phyloP scores from a whole-genome alignment of 2,797 vertebrate genomes.

The Arvicola amphibius region DNA sequence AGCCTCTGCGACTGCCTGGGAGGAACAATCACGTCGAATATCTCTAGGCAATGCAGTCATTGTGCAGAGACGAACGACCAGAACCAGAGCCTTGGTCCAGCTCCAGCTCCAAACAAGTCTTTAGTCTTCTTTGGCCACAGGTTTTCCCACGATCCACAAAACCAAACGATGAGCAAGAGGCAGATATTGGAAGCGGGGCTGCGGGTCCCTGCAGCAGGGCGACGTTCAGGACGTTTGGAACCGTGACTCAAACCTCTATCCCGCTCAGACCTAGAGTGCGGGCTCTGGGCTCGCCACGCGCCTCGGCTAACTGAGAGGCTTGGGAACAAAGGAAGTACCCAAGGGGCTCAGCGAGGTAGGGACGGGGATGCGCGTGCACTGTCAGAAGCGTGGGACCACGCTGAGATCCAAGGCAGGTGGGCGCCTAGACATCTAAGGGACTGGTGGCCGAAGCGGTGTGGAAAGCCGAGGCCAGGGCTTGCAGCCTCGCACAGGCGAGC shows the following conservation, averaged over 20 bases:
- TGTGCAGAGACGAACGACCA: neutral
- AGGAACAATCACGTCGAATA: neutral
- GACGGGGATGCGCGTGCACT: neutral
- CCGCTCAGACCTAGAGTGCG: too few species aligned
- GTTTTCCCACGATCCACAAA: neutral
- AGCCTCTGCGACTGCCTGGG: neutral
- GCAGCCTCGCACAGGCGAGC: neutral
- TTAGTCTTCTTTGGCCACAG: neutral
- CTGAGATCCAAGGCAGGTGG: neutral
- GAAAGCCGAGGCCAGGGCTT: neutral
- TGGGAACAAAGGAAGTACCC: neutral
- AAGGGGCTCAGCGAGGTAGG: neutral
- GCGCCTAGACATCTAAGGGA: neutral
- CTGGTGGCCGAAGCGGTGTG: neutral
- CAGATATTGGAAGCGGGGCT: neutral
- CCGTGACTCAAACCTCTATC: neutral
- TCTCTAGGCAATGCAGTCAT: neutral
- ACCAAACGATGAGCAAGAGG: neutral
- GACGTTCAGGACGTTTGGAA: neutral
- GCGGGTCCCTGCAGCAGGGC: neutral
- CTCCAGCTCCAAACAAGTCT: neutral
- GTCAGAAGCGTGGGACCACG: neutral
- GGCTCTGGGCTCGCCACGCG: neutral
- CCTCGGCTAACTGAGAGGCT: neutral
- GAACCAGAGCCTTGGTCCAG: neutral